phyloP scores from a whole-genome alignment of 2,797 vertebrate genomes.

The Rhodeus uyekii region DNA sequence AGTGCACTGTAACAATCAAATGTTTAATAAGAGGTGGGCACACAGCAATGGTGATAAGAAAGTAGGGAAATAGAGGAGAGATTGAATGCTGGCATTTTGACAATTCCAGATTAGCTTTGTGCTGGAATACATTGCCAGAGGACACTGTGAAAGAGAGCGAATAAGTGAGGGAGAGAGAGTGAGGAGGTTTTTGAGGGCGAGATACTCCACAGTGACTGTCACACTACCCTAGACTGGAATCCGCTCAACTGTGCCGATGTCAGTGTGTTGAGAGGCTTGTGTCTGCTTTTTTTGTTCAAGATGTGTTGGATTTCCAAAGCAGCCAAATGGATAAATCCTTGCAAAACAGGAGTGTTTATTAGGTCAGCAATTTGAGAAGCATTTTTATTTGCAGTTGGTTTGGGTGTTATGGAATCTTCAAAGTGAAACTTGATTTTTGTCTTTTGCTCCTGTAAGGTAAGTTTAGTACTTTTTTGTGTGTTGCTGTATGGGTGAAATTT shows the following conservation, averaged over 20 bases:
- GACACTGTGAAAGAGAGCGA: conserved; percentile 41
- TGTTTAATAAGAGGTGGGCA: conserved; percentile 14
- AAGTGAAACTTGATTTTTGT: conserved; percentile 55
- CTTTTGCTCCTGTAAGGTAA: conserved; percentile 66
- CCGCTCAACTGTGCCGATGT: conserved; percentile 30
- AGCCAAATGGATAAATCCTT: background rate
- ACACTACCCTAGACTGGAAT: conserved; percentile 52
- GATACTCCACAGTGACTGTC: conserved; percentile 61
- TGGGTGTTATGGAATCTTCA: conserved; percentile 47
- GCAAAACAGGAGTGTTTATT: background rate
- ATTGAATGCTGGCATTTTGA: conserved; percentile 51
- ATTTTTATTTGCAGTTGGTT: conserved; percentile 19
- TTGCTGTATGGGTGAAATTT: background rate
- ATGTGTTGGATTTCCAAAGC: background rate
- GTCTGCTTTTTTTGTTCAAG: conserved; percentile 9
- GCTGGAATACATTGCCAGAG: conserved; percentile 63
- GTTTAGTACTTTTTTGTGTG: conserved; percentile 29
- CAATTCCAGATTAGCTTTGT: conserved; percentile 67
- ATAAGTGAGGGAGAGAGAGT: conserved; percentile 50
- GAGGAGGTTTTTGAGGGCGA: conserved; percentile 38
- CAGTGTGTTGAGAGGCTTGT: conserved; percentile 13
- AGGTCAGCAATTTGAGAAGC: conserved; percentile 21
- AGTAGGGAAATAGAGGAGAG: conserved; percentile 39
- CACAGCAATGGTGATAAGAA: conserved; percentile 24
- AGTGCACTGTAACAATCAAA: background rate